These are phyloP conservation scores for Phoebastria nigripes DNA, from an alignment of 2,797 vertebrate genomes.

Conservation along the genomic window DNA sequence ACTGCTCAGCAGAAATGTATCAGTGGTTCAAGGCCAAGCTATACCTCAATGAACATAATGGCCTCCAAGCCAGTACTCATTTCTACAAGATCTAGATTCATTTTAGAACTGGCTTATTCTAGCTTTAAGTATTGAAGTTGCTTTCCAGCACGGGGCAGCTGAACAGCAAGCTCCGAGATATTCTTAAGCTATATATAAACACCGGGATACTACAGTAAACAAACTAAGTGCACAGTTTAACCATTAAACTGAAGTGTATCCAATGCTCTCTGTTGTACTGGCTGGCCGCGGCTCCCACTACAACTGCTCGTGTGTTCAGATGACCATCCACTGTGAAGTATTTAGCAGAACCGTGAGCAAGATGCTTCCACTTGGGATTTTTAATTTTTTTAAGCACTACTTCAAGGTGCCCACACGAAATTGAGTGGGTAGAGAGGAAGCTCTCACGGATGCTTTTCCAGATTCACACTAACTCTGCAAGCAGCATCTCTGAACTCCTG, in stretches of 20 bases:
- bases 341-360: background rate
- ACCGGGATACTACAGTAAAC: background rate
- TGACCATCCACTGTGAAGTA: background rate
- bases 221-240: background rate
- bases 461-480: background rate
- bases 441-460: background rate
- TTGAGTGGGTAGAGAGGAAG: background rate
- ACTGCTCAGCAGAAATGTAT: background rate
- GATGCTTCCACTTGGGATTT: background rate
- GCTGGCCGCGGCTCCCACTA: background rate
- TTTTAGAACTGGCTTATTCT: background rate
- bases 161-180: background rate
- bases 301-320: background rate
- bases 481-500: background rate
- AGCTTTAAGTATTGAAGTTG: background rate
- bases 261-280: background rate
- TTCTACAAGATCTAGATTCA: background rate
- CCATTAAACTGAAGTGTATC: background rate
- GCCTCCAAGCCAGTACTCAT: background rate
- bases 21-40: background rate
- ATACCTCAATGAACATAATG: rapidly evolving
- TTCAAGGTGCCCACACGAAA: background rate
- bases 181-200: background rate
- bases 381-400: background rate
- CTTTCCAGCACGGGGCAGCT: background rate